Evolutionary conservation across 2,888 invertebrate species (phyloP).

Genomic region (Fragum fragum): DNA sequence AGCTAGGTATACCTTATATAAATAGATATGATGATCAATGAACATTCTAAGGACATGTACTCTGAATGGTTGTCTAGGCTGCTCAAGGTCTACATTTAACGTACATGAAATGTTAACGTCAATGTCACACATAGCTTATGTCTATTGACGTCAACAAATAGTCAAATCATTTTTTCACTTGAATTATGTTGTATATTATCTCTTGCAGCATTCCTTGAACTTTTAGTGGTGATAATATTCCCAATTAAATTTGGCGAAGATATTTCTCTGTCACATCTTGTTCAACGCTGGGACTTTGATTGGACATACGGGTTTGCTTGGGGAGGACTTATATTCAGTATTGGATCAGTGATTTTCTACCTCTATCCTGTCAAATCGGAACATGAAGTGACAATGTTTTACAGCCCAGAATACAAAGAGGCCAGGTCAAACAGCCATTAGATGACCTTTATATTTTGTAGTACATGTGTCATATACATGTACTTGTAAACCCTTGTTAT

Average conservation of each 20-base stretch:
- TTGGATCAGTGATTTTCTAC: slow-evolving; percentile 74
- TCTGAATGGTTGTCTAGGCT: too few species aligned
- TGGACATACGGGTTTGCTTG: slow-evolving; percentile 81
- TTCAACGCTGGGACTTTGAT: slow-evolving; percentile 74
- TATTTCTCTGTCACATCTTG: slow-evolving; percentile 53
- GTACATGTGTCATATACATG: too few species aligned
- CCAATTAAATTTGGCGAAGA: slow-evolving; percentile 78
- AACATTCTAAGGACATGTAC: too few species aligned
- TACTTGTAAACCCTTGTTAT: too few species aligned
- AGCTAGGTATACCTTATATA: too few species aligned
- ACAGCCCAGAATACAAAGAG: slow-evolving; percentile 24
- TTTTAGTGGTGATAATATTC: slow-evolving; percentile 76
- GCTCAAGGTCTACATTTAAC: too few species aligned
- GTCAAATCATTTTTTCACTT: neutral
- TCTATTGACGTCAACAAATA: neutral
- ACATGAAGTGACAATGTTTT: slow-evolving; percentile 8
- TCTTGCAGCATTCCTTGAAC: slow-evolving; percentile 70
- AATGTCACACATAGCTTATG: neutral
- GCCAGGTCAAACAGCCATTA: slow-evolving; percentile 12
- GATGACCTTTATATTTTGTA: too few species aligned
- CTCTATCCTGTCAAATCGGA: slow-evolving; percentile 64
- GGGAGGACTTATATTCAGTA: slow-evolving; percentile 77
- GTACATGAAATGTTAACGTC: neutral
- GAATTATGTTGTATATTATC: neutral
- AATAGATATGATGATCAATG: too few species aligned